Conservation (phyloP, 2,797 vertebrate genomes). For the Meriones psammophilus region DNA sequence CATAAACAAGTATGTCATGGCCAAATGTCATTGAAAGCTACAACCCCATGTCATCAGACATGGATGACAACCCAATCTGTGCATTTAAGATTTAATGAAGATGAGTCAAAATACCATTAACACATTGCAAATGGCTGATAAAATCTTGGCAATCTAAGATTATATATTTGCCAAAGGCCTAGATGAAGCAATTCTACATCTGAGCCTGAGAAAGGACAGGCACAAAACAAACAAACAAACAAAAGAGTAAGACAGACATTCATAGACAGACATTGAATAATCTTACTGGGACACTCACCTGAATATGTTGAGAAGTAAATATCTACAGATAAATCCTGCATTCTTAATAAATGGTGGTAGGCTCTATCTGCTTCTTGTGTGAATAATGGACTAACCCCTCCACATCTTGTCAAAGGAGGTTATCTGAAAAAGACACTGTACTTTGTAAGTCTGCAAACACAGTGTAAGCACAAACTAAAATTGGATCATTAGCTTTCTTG, state of each 20-base stretch:
- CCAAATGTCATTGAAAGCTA: conserved; percentile 17
- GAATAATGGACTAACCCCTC: background rate
- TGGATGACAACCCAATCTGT: background rate
- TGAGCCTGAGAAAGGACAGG: background rate
- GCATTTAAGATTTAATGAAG: background rate
- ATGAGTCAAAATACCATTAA: conserved; percentile 4
- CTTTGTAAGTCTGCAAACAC: background rate
- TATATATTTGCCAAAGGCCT: background rate
- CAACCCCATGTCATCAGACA: background rate
- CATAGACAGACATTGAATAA: background rate
- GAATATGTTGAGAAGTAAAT: background rate
- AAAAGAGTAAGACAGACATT: background rate
- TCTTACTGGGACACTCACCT: background rate
- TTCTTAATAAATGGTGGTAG: background rate
- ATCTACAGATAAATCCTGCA: background rate
- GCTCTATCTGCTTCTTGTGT: background rate
- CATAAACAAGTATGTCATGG: background rate
- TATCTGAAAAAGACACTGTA: background rate
- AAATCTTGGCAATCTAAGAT: background rate
- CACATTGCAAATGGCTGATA: conserved; percentile 10
- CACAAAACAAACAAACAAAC: background rate
- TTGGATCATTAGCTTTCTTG: background rate
- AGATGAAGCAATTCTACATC: background rate
- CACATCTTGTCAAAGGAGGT: background rate
- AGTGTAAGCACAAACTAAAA: background rate